Evolutionary conservation across 2,888 invertebrate genomes (phyloP), one percentile per base, ranked within the genome.

Genomic region (Dasysyrphus albostriatus): DNA sequence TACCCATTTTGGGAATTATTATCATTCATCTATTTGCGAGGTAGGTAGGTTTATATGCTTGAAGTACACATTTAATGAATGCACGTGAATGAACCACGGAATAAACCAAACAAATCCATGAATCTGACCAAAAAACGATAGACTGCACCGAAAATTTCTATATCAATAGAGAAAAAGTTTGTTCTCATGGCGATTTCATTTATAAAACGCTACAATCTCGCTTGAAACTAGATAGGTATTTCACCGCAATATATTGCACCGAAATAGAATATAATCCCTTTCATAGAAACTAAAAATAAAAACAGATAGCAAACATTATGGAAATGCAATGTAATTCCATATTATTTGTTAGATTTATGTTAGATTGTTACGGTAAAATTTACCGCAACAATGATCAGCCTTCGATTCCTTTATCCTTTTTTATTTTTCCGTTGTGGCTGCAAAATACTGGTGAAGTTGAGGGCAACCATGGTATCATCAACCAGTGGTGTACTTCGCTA

Each of bases 1-100:
- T 83, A 67, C 54, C 34, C 24, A 70, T 74, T 73, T 74, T 14
- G 54, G 65, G 49, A 67, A 49, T 67, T 39, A 73, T 77, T 77
- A 83, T 67, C 78, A 47, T 67, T 56, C 39, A 74, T 78, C 61
- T 69, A 63, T 63, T 69, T 78, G 47, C 9, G 32, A 59, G 44
- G 32, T 1, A 59, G 44, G 32, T 1, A n/a, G 44, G 61, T 3
- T 29, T 59, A 37, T 16, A 7, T 19, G 12, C 1, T 19, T 6
- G 9, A 19, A 59, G 37, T 59, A 37, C 39, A 65, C 4, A 65
- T 47, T 44, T n/a, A 65, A 32, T 61, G 63, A 16, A 47, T 32
- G 59, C 19, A 16, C 16, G 19, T 39, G 39, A 59, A 59, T 39
- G 39, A 14, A 16, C 59, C 37, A 19, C 34, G 16, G 39, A 24